Conservation (phyloP, 2,797 vertebrate species). For the Atherinosoma microstoma region DNA sequence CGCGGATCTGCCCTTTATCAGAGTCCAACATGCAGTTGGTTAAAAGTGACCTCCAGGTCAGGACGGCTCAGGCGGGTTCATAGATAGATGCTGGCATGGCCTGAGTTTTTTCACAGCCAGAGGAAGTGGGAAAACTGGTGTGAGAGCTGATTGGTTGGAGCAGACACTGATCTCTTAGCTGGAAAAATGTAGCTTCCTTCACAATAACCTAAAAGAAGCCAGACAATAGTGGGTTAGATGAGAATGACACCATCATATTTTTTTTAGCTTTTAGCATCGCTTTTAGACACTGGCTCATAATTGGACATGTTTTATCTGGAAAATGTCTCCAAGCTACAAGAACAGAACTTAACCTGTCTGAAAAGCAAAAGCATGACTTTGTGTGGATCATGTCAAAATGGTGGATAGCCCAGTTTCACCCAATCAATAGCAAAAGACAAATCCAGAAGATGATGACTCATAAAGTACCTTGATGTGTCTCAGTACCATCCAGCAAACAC, state of each 20-base stretch:
- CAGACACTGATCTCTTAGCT: neutral
- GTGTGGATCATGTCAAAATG: neutral
- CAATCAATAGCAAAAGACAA: neutral
- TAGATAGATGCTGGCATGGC: neutral
- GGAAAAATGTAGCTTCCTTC: constrained; percentile 6
- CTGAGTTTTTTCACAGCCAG: neutral
- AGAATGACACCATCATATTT: too few species aligned
- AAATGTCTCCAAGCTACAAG: too few species aligned
- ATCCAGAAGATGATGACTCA: neutral
- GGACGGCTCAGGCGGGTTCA: neutral
- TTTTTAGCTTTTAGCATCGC: too few species aligned
- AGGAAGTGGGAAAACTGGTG: constrained; percentile 4
- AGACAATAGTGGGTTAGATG: too few species aligned
- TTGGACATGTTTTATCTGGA: too few species aligned
- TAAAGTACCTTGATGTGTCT: neutral
- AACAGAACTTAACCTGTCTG: too few species aligned
- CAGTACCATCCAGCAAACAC: neutral
- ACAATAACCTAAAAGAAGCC: neutral
- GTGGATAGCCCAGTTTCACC: neutral
- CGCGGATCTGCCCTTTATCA: neutral
- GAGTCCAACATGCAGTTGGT: neutral
- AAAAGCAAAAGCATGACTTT: too few species aligned
- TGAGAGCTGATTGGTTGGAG: constrained; percentile 33
- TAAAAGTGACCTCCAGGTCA: constrained; percentile 6
- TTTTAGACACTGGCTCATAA: too few species aligned